Evolutionary conservation across 2,797 vertebrate genomes (phyloP), one percentile per base, ranked within the genome.

Genomic region (Lepilemur ruficaudatus): DNA sequence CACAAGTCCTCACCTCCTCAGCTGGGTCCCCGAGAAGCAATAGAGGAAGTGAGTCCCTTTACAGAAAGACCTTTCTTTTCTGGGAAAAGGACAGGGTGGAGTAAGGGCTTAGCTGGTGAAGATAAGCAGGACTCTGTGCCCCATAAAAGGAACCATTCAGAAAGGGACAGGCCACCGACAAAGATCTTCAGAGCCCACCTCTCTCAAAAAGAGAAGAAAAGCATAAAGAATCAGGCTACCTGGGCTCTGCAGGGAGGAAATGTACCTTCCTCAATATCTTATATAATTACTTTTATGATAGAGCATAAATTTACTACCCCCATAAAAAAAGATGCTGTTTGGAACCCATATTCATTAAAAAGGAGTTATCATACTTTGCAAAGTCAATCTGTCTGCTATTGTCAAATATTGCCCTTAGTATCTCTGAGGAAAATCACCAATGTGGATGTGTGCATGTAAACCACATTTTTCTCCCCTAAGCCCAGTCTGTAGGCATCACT

Each of bases 331-430:
- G 35, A 78, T 38, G 43, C 84, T 84, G 32, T 78, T 93, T 93
- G 57, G 46, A 86, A 55, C 43, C 50, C 73, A 41, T 61, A 43
- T 32, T 81, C 89, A 59, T 91, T 89, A 95, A 86, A 91, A 92
- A 95, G 32, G 28, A 84, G 88, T 85, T 88, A 50, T 50, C 57
- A 52, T 41, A 65, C 80, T 96, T 92, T 28, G 65, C 30, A 80
- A 55, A 94, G 82, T 80, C 52, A 73, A 4, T 88, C 48, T 78
- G 17, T 38, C 86, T 75, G 87, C 38, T 20, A 30, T 81, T 59
- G 22, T 73, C 88, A 90, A 85, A 82, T 67, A 70, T 18, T 72
- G 38, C 50, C 78, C 76, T 59, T 57, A 12, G 17, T 38, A 57
- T 79, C 59, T 89, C 43, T 35, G 35, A 67, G 57, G 83, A 95